Evolutionary conservation across 2,888 invertebrate species (phyloP).

Genomic region (Bimastos eiseni): DNA sequence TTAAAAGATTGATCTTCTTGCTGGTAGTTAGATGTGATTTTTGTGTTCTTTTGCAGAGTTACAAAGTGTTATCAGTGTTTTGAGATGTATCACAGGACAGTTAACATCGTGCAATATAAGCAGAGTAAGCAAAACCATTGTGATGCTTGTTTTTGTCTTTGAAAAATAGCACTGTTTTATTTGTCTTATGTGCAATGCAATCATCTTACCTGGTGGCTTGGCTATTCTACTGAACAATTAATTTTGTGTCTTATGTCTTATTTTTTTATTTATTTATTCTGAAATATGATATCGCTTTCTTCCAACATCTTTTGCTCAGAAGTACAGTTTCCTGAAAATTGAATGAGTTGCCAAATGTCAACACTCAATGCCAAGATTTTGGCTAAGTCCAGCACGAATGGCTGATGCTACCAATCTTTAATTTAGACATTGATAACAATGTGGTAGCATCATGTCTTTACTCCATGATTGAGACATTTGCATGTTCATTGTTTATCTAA

Average conservation of each 20-base stretch:
- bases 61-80: slow-evolving; percentile 43
- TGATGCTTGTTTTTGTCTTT: background rate
- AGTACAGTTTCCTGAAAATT: background rate
- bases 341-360: background rate
- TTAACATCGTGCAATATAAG: slow-evolving; percentile 45
- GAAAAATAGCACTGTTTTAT: too few species aligned
- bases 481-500: too few species aligned
- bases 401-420: too few species aligned
- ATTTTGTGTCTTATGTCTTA: background rate
- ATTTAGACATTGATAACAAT: too few species aligned
- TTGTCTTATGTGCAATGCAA: background rate
- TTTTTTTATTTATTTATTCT: too few species aligned
- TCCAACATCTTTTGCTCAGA: too few species aligned
- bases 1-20: too few species aligned
- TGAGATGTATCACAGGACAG: slow-evolving; percentile 42
- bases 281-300: too few species aligned
- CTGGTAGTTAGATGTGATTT: background rate
- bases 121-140: slow-evolving; percentile 40
- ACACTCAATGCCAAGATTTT: background rate
- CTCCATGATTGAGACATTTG: too few species aligned
- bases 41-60: slow-evolving; percentile 28
- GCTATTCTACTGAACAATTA: background rate
- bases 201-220: background rate
- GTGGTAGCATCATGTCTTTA: too few species aligned
- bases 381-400: too few species aligned